Evolutionary conservation across 92 coral and sea anemone species (phyloP), one percentile per base, ranked within the genome.

Genomic region (Siderastrea siderea): DNA sequence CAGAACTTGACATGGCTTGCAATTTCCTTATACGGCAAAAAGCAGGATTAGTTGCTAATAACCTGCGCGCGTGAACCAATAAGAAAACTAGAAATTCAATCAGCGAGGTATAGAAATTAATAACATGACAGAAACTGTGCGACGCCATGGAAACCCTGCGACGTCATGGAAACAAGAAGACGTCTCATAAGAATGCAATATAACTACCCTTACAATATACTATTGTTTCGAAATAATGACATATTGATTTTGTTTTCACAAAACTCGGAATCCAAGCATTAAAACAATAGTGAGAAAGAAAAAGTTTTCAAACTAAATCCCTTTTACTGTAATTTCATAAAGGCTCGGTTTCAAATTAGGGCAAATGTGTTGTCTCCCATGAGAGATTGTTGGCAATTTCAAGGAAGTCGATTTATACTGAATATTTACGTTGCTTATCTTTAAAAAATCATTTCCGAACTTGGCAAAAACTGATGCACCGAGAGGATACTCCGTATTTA

Each of bases 131-230:
- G 17, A 16, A 61, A 61, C 19, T 26, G 66, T 13, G 43, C 46
- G 4, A 68, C 14, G 38, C 38, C 38, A 26, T 26, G 38, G 11
- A 43, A 7, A 8, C 2, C 73, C 11, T 0, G 44, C 8, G 43
- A 51, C 6, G n/a, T 55, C 86, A 55, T 69, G 61, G 65, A 26
- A 53, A 81, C 86, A 44, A 57, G 47, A 16, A 4, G 9, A 44
- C 15, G 86, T 71, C 68, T 47, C 55, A 81, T 14, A 11, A 57
- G 86, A 81, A 81, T 81, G 77, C 53, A 68, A 67, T 55, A 44
- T 68, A 46, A 68, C 14, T 5, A 47, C 55, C 44, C 66, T 14
- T 15, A 11, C 77, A 43, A 47, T 57, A 15, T 17, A 47, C 67
- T 14, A 49, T 63, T 71, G 75, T 58, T 78, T 45, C 50, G 16